phyloP scores from a whole-genome alignment of 2,797 vertebrate species.

The Helostoma temminkii region DNA sequence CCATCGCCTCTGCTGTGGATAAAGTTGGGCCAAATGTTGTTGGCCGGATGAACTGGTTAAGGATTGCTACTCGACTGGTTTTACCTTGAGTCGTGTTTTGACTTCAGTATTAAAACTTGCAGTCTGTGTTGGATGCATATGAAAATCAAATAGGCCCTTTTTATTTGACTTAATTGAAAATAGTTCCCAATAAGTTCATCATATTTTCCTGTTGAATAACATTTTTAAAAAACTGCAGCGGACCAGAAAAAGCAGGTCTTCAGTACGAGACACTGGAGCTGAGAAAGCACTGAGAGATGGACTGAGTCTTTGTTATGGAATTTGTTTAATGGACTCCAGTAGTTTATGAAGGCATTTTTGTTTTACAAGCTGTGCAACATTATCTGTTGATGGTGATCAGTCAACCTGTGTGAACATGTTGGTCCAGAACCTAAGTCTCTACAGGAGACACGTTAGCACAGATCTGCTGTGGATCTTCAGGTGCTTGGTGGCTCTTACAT shows the following conservation, averaged over 20 bases:
- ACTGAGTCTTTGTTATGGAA: not conserved
- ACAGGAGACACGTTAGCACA: not conserved
- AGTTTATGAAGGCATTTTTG: no score
- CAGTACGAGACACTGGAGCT: no score
- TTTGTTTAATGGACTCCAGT: no score
- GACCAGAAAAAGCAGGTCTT: no score
- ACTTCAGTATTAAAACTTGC: not conserved
- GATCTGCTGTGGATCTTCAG: not conserved
- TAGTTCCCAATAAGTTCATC: no score
- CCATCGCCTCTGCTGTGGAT: constrained; percentile 1
- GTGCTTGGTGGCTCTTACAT: not conserved
- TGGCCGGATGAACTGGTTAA: not conserved
- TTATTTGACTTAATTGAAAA: no score
- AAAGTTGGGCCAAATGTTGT: not conserved
- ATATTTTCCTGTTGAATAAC: no score
- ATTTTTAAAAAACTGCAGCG: no score
- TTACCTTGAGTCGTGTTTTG: not conserved
- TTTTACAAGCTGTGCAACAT: not conserved
- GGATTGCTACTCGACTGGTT: not conserved
- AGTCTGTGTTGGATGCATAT: not conserved
- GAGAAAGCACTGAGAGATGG: no score
- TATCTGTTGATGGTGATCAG: not conserved
- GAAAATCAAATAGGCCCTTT: no score
- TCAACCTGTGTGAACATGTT: no score
- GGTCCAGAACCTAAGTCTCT: not conserved